Evolutionary conservation across 2,113 vertebrate species (phyloP), one percentile per base, ranked within the genome.

Genomic region (Hemichromis elongatus): DNA sequence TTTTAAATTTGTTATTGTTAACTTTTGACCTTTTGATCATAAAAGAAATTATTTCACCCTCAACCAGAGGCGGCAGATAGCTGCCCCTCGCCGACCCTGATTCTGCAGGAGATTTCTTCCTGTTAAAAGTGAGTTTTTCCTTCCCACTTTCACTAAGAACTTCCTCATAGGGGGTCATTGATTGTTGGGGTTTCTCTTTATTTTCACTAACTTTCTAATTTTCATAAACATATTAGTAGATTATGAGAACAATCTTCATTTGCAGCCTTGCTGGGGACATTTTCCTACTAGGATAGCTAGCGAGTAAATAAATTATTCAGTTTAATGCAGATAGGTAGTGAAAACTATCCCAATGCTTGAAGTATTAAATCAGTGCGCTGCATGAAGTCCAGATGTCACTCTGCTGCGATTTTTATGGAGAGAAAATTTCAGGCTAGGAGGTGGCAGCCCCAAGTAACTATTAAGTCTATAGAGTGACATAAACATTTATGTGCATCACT

Each of bases 351-450:
- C 35, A 61, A 80, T 8, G 4, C 82, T 88, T 87, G 63, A 79
- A 85, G 53, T 79, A 55, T 83, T 77, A 37, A 84, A 85, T 77
- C 30, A 61, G 66, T 86, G 87, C 83, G 52, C 63, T 87, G 82
- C 87, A 92, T 90, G 81, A 86, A 82, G 82, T 91, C 89, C 91
- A 94, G 88, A 94, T 93, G 92, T 92, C 87, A 59, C 86, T 90
- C 79, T 80, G 83, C 87, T 80, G 77, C 55, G 80, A 89, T 87
- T 92, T 73, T 93, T 88, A 92, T 86, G 80, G 80, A 33, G 61
- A 81, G 88, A 91, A 91, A 91, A 89, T 84, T 77, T 88, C 79
- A 86, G 86, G 77, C 86, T 79, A 21, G 59, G 79, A 84, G 85
- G 92, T 92, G 89, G 91, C 88, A 83, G 81, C 87, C 70, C 82